A percentile compares a stretch with the other conserved stretches of the same genome.
These are phyloP conservation scores for Burhinus bistriatus DNA, from an alignment of 2,113 vertebrate species.

Conservation along the genomic window DNA sequence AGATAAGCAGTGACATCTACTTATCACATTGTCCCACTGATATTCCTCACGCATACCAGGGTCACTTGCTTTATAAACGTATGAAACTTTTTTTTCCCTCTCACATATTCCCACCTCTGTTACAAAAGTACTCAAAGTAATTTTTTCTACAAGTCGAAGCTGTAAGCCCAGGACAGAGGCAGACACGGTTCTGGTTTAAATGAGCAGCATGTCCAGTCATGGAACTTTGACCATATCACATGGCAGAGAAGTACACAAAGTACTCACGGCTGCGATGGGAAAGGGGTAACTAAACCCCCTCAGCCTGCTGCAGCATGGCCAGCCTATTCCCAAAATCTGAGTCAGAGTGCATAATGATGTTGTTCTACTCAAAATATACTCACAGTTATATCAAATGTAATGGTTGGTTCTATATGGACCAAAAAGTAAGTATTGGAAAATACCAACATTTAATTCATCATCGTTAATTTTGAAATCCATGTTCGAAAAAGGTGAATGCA, in stretches of 20 bases:
- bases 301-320: not conserved
- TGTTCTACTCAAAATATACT: not conserved
- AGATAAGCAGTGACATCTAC: not conserved
- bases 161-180: not conserved
- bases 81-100: not conserved
- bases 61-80: not conserved
- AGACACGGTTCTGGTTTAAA: not conserved
- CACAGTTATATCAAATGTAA: not conserved
- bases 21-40: not conserved
- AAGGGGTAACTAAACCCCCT: not conserved
- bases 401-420: not conserved
- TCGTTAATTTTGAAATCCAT: not conserved
- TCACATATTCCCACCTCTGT: not conserved
- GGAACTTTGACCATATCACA: not conserved
- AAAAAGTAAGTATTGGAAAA: not conserved
- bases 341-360: not conserved
- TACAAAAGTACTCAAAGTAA: not conserved
- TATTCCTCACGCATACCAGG: not conserved
- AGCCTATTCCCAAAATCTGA: not conserved
- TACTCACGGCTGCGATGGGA: not conserved
- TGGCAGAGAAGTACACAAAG: not conserved
- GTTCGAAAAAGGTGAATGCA: not conserved
- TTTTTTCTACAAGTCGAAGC: not conserved
- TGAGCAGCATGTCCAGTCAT: not conserved
- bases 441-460: not conserved